A percentile compares a stretch with the other conserved stretches of the same genome.
Evolutionary conservation across 1,140 invertebrate species (phyloP).

Genomic region (Aphis gossypii): DNA sequence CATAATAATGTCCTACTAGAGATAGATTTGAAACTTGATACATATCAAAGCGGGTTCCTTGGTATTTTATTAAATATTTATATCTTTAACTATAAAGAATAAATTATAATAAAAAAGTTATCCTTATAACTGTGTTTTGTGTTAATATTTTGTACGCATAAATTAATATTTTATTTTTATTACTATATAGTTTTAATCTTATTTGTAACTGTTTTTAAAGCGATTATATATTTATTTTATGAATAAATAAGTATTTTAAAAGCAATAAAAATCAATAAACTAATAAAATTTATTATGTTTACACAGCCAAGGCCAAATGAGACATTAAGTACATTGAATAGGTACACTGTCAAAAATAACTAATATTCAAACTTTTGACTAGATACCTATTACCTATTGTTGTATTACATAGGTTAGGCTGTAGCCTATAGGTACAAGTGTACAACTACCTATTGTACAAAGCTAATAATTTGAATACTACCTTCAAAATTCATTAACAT

Average conservation of each 20-base stretch:
- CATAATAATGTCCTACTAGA: background rate
- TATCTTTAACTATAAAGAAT: background rate
- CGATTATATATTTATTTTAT: background rate
- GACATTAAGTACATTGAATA: background rate
- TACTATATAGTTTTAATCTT: background rate
- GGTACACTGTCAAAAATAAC: background rate
- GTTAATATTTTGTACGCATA: background rate
- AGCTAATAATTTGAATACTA: background rate
- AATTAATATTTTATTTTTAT: slow-evolving; percentile 1
- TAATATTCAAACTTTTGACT: background rate
- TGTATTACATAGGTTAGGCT: background rate
- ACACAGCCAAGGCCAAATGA: background rate
- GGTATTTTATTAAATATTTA: background rate
- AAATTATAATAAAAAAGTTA: background rate
- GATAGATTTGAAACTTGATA: background rate
- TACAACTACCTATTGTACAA: slow-evolving; percentile 11
- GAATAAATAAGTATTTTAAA: background rate
- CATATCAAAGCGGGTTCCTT: background rate
- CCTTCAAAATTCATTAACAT: background rate
- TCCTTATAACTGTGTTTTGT: background rate
- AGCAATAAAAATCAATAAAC: slow-evolving; percentile 16
- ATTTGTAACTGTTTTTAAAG: background rate
- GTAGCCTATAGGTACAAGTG: background rate
- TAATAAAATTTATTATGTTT: background rate
- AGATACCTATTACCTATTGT: background rate